phyloP scores from a whole-genome alignment of 2,797 vertebrate genomes.

The Xenopus petersii region DNA sequence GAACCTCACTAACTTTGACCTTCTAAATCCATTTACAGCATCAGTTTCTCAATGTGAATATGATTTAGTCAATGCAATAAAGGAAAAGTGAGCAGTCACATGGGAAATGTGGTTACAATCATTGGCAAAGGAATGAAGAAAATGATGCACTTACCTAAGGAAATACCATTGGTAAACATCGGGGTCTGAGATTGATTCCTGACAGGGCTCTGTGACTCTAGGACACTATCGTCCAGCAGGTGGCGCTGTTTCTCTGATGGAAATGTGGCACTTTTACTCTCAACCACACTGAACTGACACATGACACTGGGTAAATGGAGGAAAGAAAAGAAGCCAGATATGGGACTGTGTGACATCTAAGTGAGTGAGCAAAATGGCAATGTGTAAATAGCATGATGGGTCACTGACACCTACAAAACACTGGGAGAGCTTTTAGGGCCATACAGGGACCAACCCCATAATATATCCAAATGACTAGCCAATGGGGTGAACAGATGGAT shows the following conservation, averaged over 20 bases:
- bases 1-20: too few relatives aligned
- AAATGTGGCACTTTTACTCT: constrained; percentile 90
- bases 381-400: background rate
- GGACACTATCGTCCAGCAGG: constrained; percentile 93
- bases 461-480: too few relatives aligned
- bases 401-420: too few relatives aligned
- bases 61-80: background rate
- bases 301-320: constrained; percentile 77
- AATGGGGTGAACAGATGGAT: too few relatives aligned
- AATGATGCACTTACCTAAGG: constrained; percentile 68
- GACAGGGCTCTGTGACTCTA: constrained; percentile 86
- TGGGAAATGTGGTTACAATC: too few relatives aligned
- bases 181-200: constrained; percentile 65
- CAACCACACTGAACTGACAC: constrained; percentile 88
- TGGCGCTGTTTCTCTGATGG: constrained; percentile 86
- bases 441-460: too few relatives aligned
- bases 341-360: constrained; percentile 36
- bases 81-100: too few relatives aligned
- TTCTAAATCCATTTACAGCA: too few relatives aligned
- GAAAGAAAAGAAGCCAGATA: constrained; percentile 42
- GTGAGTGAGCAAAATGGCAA: constrained; percentile 13
- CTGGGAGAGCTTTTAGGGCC: too few relatives aligned
- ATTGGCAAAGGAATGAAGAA: background rate
- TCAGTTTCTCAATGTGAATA: too few relatives aligned
- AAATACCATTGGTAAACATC: constrained; percentile 80